Evolutionary conservation across 1,140 invertebrate genomes (phyloP).

Genomic region (Oryzaephilus surinamensis): DNA sequence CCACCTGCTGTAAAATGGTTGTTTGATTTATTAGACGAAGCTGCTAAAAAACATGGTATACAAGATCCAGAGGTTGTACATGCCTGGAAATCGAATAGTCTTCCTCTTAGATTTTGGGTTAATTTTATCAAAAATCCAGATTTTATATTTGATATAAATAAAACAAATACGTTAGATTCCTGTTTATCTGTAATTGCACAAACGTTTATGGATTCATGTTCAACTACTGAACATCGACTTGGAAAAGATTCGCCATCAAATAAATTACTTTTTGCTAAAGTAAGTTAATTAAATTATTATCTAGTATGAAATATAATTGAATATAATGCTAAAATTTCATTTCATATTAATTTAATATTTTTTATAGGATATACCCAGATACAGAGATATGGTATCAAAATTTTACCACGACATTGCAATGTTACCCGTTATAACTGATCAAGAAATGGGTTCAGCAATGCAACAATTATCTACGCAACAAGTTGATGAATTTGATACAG

Average conservation of each 20-base stretch:
- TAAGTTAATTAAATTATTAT: constrained; percentile 20
- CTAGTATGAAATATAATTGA: not conserved
- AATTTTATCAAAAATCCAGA: constrained; percentile 96
- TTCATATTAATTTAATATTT: constrained; percentile 8
- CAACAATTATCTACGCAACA: constrained; percentile 81
- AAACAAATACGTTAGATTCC: constrained; percentile 83
- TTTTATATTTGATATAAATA: constrained; percentile 93
- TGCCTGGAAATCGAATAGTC: constrained; percentile 92
- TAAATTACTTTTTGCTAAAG: constrained; percentile 87
- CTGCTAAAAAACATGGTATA: constrained; percentile 73
- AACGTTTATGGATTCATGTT: constrained; percentile 93
- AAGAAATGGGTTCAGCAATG: constrained; percentile 86
- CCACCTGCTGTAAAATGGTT: constrained; percentile 92
- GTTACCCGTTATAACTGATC: constrained; percentile 80
- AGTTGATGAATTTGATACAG: constrained; percentile 78
- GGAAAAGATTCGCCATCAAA: constrained; percentile 93
- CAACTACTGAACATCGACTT: constrained; percentile 74
- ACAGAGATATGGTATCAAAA: constrained; percentile 74
- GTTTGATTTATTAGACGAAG: constrained; percentile 88
- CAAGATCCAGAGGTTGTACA: constrained; percentile 83
- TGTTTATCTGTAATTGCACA: constrained; percentile 91
- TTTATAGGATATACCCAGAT: constrained; percentile 69
- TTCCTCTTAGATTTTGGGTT: constrained; percentile 91
- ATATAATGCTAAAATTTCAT: not conserved
- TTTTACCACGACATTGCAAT: constrained; percentile 79